Percentiles rank a stretch among this genome's conserved stretches.
Conservation (phyloP, 64 coral and sea anemone genomes). For the Montipora sp. region DNA sequence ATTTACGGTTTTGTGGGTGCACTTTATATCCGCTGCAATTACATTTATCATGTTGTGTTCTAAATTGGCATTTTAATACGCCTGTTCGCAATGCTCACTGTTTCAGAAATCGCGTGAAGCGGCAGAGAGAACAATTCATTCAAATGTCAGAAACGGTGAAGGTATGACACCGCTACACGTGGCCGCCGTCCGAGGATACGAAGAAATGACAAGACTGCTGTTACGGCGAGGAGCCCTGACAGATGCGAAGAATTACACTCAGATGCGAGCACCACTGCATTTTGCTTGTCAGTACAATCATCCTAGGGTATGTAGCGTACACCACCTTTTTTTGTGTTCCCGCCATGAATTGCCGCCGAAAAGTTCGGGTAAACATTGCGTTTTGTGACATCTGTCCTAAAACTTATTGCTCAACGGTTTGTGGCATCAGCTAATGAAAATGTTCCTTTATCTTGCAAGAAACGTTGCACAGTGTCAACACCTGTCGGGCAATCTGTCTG, state of each 20-base stretch:
- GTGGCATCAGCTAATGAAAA: too few relatives aligned
- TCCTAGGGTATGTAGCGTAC: slow-evolving; percentile 45
- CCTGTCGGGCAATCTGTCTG: too few relatives aligned
- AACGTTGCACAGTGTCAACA: too few relatives aligned
- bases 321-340: too few relatives aligned
- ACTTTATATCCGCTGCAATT: too few relatives aligned
- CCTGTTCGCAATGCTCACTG: background rate
- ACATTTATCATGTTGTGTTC: too few relatives aligned
- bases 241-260: slow-evolving; percentile 64
- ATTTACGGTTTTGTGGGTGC: too few relatives aligned
- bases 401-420: too few relatives aligned
- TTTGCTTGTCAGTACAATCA: slow-evolving; percentile 93
- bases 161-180: slow-evolving; percentile 91
- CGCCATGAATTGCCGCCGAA: too few relatives aligned
- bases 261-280: slow-evolving; percentile 75
- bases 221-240: slow-evolving; percentile 73
- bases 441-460: too few relatives aligned
- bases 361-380: too few relatives aligned
- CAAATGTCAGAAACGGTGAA: slow-evolving; percentile 78
- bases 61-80: background rate
- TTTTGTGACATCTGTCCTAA: too few relatives aligned
- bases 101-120: slow-evolving; percentile 63
- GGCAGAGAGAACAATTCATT: slow-evolving; percentile 62
- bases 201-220: slow-evolving; percentile 75
- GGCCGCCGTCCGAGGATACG: slow-evolving; percentile 81